Conservation (phyloP, 2,888 invertebrate species). For the Stenichneumon culpator region DNA sequence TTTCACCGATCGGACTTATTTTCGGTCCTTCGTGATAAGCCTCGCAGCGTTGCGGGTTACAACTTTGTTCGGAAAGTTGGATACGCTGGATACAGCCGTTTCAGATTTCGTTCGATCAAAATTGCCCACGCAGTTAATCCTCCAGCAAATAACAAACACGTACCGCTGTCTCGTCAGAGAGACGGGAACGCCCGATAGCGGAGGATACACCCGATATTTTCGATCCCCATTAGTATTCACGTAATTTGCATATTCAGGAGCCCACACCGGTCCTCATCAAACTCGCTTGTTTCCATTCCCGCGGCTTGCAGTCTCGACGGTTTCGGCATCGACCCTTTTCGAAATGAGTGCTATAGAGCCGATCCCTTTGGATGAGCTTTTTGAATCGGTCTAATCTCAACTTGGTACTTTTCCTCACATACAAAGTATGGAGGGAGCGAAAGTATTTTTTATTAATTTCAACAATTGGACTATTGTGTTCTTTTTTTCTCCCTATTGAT, state of each 20-base stretch:
- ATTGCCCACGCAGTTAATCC: not conserved
- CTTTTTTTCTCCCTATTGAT: too few relatives aligned
- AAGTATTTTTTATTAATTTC: too few relatives aligned
- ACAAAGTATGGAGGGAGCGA: too few relatives aligned
- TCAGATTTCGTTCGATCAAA: constrained; percentile 1
- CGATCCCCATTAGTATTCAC: constrained; percentile 38
- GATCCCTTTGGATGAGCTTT: not conserved
- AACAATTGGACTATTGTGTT: too few relatives aligned
- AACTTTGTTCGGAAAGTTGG: not conserved
- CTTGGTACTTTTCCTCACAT: too few relatives aligned
- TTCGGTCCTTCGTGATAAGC: not conserved
- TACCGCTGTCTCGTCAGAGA: not conserved
- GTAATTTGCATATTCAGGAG: constrained; percentile 40
- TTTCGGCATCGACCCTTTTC: constrained; percentile 1
- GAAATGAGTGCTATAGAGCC: not conserved
- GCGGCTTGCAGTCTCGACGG: not conserved
- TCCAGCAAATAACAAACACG: constrained; percentile 5
- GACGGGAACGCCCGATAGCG: not conserved
- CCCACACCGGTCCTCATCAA: not conserved
- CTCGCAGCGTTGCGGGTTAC: not conserved
- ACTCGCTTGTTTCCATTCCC: constrained; percentile 9
- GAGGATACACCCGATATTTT: constrained; percentile 15
- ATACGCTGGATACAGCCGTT: not conserved
- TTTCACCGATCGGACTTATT: not conserved
- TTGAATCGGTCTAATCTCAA: not conserved